phyloP scores from a whole-genome alignment of 2,113 vertebrate genomes.

The Emydura subglobosa region DNA sequence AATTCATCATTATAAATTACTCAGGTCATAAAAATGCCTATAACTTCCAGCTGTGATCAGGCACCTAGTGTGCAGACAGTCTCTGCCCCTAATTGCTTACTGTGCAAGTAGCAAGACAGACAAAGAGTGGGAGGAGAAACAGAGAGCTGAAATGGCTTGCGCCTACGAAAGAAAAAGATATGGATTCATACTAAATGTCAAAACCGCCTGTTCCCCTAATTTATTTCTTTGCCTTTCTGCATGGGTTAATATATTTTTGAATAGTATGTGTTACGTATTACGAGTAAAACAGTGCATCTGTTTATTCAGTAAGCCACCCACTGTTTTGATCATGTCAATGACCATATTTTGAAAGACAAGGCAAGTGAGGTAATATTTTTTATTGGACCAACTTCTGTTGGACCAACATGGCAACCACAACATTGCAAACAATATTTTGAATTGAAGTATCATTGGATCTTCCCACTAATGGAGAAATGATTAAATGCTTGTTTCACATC shows the following conservation, averaged over 20 bases:
- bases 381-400: no score
- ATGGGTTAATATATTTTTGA: neutral
- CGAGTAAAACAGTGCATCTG: rapidly evolving
- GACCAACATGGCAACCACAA: no score
- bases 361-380: neutral
- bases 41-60: neutral
- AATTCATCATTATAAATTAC: no score
- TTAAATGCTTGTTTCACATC: neutral
- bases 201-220: neutral
- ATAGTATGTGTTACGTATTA: neutral
- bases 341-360: neutral
- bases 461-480: neutral
- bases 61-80: neutral
- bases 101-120: neutral
- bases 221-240: neutral
- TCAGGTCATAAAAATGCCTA: neutral
- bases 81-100: neutral
- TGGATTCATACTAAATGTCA: neutral
- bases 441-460: neutral
- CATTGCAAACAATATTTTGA: neutral
- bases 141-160: neutral
- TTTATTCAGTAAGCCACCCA: rapidly evolving
- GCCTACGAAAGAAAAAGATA: neutral
- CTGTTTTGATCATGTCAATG: neutral
- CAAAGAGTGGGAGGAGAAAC: neutral